phyloP scores from a whole-genome alignment of 1,140 invertebrate genomes.

The Philotrypesis tridentata region DNA sequence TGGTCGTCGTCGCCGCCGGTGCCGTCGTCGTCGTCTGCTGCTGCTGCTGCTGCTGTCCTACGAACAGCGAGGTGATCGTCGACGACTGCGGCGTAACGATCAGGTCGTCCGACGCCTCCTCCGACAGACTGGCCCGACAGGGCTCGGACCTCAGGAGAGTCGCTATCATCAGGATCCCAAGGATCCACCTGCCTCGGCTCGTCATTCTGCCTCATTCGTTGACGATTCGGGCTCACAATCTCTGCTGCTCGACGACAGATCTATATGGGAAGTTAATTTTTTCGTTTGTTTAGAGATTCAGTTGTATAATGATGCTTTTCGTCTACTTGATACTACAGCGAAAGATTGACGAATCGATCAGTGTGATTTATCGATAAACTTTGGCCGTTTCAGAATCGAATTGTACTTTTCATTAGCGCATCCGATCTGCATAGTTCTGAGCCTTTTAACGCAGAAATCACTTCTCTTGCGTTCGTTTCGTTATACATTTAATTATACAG shows the following conservation, averaged over 20 bases:
- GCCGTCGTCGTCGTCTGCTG: not conserved
- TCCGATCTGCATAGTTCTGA: too few relatives aligned
- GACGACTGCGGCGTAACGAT: not conserved
- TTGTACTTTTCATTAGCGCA: too few relatives aligned
- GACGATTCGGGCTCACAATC: constrained; percentile 15
- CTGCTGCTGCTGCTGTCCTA: not conserved
- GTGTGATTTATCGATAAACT: too few relatives aligned
- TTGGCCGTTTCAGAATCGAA: too few relatives aligned
- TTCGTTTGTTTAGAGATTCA: not conserved
- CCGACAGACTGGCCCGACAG: constrained; percentile 53
- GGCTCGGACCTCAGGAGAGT: constrained; percentile 54
- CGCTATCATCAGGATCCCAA: constrained; percentile 62
- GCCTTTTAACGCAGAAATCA: too few relatives aligned
- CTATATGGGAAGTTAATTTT: too few relatives aligned
- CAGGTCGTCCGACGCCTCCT: not conserved
- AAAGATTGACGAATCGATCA: too few relatives aligned
- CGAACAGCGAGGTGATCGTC: not conserved
- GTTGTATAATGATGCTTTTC: too few relatives aligned
- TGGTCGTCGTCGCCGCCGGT: constrained; percentile 22
- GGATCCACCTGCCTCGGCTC: constrained; percentile 57
- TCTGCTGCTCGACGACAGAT: too few relatives aligned
- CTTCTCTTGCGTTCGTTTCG: too few relatives aligned
- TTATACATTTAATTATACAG: too few relatives aligned
- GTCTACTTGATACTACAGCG: too few relatives aligned
- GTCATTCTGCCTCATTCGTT: constrained; percentile 68